Evolutionary conservation across 23 tunicate genomes (phyloP), one percentile per base, ranked within the genome.

Genomic region (Halocynthia aurantium): DNA sequence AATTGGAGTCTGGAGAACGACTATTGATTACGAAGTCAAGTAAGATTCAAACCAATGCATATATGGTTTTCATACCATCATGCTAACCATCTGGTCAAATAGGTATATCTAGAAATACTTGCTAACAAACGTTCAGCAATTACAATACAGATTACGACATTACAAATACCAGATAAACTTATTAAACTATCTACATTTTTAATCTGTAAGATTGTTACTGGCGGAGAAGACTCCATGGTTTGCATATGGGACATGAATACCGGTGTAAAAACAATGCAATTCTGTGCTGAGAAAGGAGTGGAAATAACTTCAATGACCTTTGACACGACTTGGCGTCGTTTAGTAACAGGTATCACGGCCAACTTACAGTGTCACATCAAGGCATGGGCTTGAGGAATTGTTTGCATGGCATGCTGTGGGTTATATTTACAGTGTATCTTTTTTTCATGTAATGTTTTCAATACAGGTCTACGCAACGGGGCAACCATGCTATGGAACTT

Each of bases 241-340:
- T 80, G 88, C 60, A 51, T 84, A 6, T 89, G 96, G 96, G 85
- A 89, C 69, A 75, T 89, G 8, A 80, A 75, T 51, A 89, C 85
- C 5, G 96, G 96, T 7, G 65, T 53, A 10, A 89, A 89, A 76
- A 82, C 71, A 21, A 89, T 89, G 96, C 96, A 89, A 80, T 89
- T 89, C 52, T 71, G 70, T 50, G 80, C 96, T 31, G 88, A 62
- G 49, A 58, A 68, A 11, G 85, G 81, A 31, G 83, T 80, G 52
- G 96, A 85, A 60, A 84, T 89, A 21, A 69, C 88, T 49, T 76
- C 80, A 51, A 89, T 89, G 89, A 68, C 85, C 6, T 89, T 89
- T 76, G 96, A 89, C 66, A 70, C 85, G 11, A 84, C 96, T 8
- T 69, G 82, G 69, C 69, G 96, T 7, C 72, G 85, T 40, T 72